Conservation (phyloP, 2,797 vertebrate genomes). For the Petrocephalus schoutedeni region DNA sequence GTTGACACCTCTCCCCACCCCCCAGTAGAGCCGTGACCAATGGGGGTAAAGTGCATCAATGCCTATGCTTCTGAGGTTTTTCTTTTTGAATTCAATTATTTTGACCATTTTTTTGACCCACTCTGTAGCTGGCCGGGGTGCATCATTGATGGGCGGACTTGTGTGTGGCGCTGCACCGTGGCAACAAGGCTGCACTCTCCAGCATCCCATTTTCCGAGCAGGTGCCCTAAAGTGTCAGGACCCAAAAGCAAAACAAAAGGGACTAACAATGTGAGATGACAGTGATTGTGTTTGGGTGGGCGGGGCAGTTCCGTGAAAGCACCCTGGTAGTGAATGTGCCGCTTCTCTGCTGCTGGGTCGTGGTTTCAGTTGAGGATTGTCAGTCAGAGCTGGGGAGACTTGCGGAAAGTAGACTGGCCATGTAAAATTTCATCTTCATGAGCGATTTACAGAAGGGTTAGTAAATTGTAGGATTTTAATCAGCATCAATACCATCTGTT, state of each 20-base stretch:
- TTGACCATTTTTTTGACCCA: not conserved
- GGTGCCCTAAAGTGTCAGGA: constrained; percentile 1
- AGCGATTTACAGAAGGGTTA: not conserved
- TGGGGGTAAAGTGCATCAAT: not conserved
- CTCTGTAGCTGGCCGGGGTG: not conserved
- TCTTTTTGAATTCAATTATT: not conserved
- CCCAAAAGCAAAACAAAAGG: not conserved
- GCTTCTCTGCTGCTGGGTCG: not conserved
- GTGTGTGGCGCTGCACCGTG: not conserved
- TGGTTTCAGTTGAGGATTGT: not conserved
- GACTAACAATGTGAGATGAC: not conserved
- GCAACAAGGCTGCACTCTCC: not conserved
- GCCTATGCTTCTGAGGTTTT: not conserved
- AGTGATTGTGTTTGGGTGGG: not conserved
- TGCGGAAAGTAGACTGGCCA: not conserved
- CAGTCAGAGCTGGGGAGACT: not conserved
- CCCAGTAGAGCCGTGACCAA: not conserved
- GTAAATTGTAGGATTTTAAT: not conserved
- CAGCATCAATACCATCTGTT: not conserved
- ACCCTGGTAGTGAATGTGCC: not conserved
- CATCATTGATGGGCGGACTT: not conserved
- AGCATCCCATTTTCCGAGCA: constrained; percentile 12
- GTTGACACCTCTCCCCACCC: constrained; percentile 1
- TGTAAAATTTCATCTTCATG: not conserved
- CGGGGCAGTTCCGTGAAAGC: not conserved